Percentiles rank a stretch among this genome's conserved stretches.
Conservation (phyloP, 2,888 invertebrate genomes). For the Synanthedon vespiformis region DNA sequence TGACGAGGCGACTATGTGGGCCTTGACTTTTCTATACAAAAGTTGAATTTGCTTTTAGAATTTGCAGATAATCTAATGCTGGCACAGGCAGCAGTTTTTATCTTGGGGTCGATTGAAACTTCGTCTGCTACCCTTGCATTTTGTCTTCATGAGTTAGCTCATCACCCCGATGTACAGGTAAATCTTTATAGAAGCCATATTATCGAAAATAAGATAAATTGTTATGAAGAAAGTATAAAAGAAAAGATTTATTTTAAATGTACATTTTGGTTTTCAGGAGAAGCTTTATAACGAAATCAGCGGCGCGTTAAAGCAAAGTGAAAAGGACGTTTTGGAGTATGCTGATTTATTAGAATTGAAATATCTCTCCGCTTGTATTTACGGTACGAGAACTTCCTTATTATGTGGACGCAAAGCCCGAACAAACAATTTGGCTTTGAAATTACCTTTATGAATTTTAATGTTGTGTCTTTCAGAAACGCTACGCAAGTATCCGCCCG, state of each 20-base stretch:
- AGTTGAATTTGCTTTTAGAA: constrained; percentile 18
- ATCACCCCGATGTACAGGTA: constrained; percentile 44
- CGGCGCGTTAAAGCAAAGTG: constrained; percentile 25
- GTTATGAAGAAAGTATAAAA: neutral
- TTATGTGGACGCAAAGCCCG: neutral
- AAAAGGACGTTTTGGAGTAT: constrained; percentile 37
- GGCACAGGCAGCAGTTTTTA: constrained; percentile 48
- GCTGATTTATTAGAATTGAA: constrained; percentile 39
- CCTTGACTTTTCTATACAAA: neutral
- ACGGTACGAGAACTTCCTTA: neutral
- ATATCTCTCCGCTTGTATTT: constrained; percentile 38
- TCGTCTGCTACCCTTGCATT: constrained; percentile 38
- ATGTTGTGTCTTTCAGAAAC: constrained; percentile 31
- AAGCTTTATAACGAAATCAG: constrained; percentile 36
- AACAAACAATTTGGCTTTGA: neutral
- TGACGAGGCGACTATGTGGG: neutral
- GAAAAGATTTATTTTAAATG: neutral
- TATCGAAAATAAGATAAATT: neutral
- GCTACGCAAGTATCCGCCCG: constrained; percentile 35
- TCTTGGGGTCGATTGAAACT: constrained; percentile 46
- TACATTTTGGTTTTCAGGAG: constrained; percentile 22
- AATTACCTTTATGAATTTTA: neutral
- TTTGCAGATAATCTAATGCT: constrained; percentile 44
- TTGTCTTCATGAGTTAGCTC: constrained; percentile 38
- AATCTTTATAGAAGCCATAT: neutral